These are phyloP conservation scores for Ardeotis arabs DNA, from an alignment of 2,113 vertebrate genomes.

Conservation along the genomic window DNA sequence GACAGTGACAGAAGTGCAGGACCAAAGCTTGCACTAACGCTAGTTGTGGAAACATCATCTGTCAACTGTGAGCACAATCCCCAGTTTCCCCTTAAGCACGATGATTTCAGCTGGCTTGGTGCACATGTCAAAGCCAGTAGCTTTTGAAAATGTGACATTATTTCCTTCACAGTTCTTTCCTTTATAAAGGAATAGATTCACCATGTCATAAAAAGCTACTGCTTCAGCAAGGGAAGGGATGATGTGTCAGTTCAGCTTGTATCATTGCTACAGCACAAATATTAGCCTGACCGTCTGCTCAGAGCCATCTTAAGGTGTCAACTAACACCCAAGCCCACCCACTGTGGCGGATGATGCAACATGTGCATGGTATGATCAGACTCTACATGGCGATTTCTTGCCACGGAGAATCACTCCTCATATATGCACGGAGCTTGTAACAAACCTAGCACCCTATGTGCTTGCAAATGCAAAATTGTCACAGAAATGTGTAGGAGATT, in stretches of 20 bases:
- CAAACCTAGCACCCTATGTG: not conserved
- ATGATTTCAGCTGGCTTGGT: not conserved
- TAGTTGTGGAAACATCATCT: not conserved
- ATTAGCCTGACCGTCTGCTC: not conserved
- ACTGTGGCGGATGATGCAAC: not conserved
- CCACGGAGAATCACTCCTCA: not conserved
- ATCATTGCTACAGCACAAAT: not conserved
- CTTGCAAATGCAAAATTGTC: not conserved
- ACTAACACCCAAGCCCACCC: not conserved
- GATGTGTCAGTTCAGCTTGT: not conserved
- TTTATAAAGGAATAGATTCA: not conserved
- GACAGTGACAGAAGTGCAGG: not conserved
- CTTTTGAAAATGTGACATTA: not conserved
- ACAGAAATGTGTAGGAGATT: not conserved
- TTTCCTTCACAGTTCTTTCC: not conserved
- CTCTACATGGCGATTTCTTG: not conserved
- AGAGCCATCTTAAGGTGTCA: not conserved
- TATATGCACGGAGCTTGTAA: not conserved
- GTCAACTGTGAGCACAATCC: not conserved
- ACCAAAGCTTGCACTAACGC: not conserved
- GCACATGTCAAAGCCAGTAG: not conserved
- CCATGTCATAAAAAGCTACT: not conserved
- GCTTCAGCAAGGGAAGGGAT: not conserved
- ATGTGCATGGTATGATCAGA: not conserved
- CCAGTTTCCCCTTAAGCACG: not conserved